These are phyloP conservation scores for Picathartes gymnocephalus DNA, from an alignment of 2,113 vertebrate species.

Conservation along the genomic window DNA sequence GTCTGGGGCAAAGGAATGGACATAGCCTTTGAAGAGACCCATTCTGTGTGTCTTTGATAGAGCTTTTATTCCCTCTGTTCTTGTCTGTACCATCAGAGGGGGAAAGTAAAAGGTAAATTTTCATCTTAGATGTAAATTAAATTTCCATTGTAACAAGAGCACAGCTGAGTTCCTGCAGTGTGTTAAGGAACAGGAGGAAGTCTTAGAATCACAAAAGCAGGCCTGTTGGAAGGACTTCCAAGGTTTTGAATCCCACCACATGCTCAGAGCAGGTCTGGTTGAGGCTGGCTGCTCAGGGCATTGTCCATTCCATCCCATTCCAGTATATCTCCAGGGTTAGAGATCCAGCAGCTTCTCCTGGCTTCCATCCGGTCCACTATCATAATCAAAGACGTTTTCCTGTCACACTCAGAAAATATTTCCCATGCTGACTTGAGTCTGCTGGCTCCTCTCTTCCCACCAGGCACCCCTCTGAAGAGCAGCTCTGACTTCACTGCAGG, in stretches of 20 bases:
- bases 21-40: not conserved
- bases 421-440: not conserved
- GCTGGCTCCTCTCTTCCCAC: not conserved
- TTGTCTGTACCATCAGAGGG: not conserved
- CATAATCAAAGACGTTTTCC: not conserved
- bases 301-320: not conserved
- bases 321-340: no score
- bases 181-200: not conserved
- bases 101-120: not conserved
- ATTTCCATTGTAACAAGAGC: not conserved
- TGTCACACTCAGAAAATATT: not conserved
- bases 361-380: not conserved
- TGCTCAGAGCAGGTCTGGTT: not conserved
- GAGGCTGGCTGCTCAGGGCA: not conserved
- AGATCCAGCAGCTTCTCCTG: not conserved
- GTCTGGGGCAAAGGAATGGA: not conserved
- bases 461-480: not conserved
- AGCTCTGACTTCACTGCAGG: not conserved
- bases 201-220: not conserved
- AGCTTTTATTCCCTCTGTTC: not conserved
- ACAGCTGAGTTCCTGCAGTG: not conserved
- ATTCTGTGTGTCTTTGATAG: not conserved
- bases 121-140: not conserved
- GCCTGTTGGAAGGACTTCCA: not conserved
- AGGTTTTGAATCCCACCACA: rapidly evolving